Conservation (phyloP, 2,888 invertebrate species). For the Lysandra coridon region DNA sequence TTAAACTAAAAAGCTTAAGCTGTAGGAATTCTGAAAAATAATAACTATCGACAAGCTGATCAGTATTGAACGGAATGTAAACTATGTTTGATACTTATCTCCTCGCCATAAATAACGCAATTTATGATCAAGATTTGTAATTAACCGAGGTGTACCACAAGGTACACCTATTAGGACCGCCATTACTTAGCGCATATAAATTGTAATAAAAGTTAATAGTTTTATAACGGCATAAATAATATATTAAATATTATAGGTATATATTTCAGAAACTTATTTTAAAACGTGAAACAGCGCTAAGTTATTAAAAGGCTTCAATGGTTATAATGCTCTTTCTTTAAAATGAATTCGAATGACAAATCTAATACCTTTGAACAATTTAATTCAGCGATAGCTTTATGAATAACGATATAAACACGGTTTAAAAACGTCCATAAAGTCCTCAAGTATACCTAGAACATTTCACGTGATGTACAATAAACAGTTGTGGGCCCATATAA, state of each 20-base stretch:
- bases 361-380: not conserved
- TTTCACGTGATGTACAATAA: constrained; percentile 43
- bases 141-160: constrained; percentile 20
- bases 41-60: constrained; percentile 10
- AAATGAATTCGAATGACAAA: not conserved
- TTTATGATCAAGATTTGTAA: constrained; percentile 25
- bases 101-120: constrained; percentile 3
- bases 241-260: not conserved
- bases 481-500: constrained; percentile 41
- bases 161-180: constrained; percentile 5
- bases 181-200: not conserved
- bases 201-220: not conserved
- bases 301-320: not conserved
- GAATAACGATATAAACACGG: constrained; percentile 7
- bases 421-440: constrained; percentile 36
- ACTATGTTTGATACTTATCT: constrained; percentile 10
- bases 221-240: not conserved
- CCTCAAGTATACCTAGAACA: constrained; percentile 36
- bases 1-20: constrained; percentile 15
- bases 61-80: not conserved
- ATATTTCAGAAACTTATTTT: not conserved
- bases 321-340: not conserved
- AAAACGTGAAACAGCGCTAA: not conserved
- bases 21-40: constrained; percentile 4
- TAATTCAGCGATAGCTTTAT: not conserved